Percentiles rank a stretch among this genome's conserved stretches.
Evolutionary conservation across 2,888 invertebrate species (phyloP).

Genomic region (Ganaspis brasiliensis): DNA sequence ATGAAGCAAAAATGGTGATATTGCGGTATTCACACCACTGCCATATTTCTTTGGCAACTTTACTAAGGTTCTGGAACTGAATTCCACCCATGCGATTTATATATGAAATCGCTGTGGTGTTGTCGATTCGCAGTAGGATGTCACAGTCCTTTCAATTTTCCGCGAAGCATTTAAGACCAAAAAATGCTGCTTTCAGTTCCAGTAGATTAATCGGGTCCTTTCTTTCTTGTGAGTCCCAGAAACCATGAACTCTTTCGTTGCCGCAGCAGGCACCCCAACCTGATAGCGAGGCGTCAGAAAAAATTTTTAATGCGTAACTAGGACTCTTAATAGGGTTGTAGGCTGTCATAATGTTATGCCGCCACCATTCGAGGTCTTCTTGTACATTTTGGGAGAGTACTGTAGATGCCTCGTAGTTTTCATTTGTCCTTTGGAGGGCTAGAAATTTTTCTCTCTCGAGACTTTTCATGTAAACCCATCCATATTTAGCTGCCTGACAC

Average conservation of each 20-base stretch:
- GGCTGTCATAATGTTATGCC: conserved; percentile 33
- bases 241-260: not conserved
- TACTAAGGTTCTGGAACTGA: not conserved
- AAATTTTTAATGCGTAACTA: conserved; percentile 46
- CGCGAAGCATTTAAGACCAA: conserved; percentile 42
- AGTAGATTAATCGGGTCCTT: conserved; percentile 16
- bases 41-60: not conserved
- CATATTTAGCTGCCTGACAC: conserved; percentile 55
- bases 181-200: not conserved
- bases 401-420: not conserved
- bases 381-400: not conserved
- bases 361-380: conserved; percentile 49
- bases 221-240: conserved; percentile 1
- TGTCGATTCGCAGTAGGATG: not conserved
- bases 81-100: no score
- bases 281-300: conserved; percentile 49
- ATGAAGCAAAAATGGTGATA: not conserved
- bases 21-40: not conserved
- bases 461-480: conserved; percentile 10
- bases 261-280: conserved; percentile 25
- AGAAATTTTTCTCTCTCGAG: no score
- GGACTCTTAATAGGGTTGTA: conserved; percentile 35
- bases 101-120: not conserved
- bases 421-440: not conserved
- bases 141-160: not conserved